These are phyloP conservation scores for Potorous gilbertii DNA, from an alignment of 2,797 vertebrate species.

Conservation along the genomic window DNA sequence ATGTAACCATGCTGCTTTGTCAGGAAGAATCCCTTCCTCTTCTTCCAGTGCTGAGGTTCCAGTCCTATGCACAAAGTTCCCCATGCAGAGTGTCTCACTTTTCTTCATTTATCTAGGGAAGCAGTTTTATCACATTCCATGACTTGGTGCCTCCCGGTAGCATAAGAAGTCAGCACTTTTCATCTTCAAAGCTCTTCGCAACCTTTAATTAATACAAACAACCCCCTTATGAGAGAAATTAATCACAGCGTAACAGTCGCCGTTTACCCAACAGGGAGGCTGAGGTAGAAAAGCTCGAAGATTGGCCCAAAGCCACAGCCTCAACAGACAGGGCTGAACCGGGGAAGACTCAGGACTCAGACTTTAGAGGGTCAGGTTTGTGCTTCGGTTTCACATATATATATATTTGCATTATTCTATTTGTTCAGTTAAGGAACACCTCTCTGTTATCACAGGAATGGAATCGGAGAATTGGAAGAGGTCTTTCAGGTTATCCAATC, in stretches of 20 bases:
- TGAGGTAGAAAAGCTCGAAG: conserved; percentile 53
- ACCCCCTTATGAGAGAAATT: conserved; percentile 77
- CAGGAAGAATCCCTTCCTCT: conserved; percentile 13
- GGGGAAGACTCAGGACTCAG: conserved; percentile 28
- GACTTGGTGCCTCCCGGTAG: conserved; percentile 65
- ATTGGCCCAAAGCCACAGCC: conserved; percentile 68
- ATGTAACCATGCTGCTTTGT: conserved; percentile 4
- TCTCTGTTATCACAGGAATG: not conserved
- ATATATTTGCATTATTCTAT: not conserved
- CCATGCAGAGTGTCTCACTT: conserved; percentile 8
- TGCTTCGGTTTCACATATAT: not conserved
- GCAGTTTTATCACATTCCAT: conserved; percentile 59
- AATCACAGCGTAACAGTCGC: conserved; percentile 72
- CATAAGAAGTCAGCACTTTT: conserved; percentile 71
- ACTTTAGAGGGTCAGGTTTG: conserved; percentile 55
- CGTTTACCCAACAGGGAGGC: conserved; percentile 68
- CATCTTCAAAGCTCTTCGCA: conserved; percentile 74
- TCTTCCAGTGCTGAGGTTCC: conserved; percentile 16
- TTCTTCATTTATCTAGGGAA: conserved; percentile 54
- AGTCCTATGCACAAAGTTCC: conserved; percentile 28
- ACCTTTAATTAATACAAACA: conserved; percentile 79
- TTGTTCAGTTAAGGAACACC: not conserved
- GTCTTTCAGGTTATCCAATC: not conserved
- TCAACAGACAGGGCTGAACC: conserved; percentile 30
- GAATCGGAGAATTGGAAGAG: not conserved